Percentiles rank a stretch among this genome's conserved stretches.
phyloP scores from a whole-genome alignment of 2,797 vertebrate species.

The Taeniopygia guttata region DNA sequence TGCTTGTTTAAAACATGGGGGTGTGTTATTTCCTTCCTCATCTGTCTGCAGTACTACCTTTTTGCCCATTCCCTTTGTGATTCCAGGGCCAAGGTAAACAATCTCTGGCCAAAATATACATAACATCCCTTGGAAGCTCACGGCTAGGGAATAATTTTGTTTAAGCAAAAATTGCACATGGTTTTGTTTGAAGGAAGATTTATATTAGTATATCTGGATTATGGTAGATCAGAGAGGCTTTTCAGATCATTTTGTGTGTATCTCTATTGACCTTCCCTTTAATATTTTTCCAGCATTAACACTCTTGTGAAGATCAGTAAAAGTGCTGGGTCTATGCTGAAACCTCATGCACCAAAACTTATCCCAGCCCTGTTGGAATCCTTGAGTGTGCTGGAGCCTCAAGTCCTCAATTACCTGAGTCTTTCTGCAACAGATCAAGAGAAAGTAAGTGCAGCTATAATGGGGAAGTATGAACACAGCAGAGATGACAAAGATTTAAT shows the following conservation, averaged over 20 bases:
- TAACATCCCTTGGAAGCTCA: neutral
- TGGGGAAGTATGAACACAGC: neutral
- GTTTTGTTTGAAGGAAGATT: neutral
- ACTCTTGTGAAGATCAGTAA: conserved; percentile 98
- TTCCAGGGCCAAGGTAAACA: neutral
- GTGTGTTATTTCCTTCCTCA: neutral
- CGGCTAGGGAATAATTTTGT: neutral
- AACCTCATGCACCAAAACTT: conserved; percentile 91
- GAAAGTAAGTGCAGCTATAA: conserved; percentile 81
- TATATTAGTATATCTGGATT: neutral
- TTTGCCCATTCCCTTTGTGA: neutral
- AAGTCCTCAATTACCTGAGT: conserved; percentile 97
- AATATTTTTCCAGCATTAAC: conserved; percentile 82
- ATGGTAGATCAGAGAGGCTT: neutral
- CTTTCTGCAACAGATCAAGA: conserved; percentile 95
- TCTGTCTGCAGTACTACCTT: neutral
- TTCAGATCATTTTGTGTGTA: neutral
- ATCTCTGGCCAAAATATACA: neutral
- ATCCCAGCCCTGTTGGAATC: conserved; percentile 94
- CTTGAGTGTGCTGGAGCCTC: conserved; percentile 92
- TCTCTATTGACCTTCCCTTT: neutral
- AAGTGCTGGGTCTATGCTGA: conserved; percentile 90
- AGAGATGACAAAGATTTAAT: neutral
- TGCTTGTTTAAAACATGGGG: neutral
- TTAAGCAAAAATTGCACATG: neutral